A percentile compares a stretch with the other conserved stretches of the same genome.
Evolutionary conservation across 2,797 vertebrate genomes (phyloP).

Genomic region (Gastrophryne carolinensis): DNA sequence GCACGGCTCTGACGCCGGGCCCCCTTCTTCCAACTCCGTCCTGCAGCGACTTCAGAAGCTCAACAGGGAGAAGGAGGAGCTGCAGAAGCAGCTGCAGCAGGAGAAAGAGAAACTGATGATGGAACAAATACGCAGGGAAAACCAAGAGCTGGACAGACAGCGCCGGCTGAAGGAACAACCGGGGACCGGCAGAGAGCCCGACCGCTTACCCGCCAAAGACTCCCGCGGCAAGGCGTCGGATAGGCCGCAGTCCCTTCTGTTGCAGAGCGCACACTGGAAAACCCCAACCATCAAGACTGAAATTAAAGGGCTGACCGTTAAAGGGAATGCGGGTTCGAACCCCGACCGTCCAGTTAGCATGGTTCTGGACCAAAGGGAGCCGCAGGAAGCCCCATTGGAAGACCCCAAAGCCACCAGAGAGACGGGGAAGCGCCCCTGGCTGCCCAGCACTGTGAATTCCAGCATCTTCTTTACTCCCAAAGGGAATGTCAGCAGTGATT

Average conservation of each 20-base stretch:
- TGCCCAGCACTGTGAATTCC: conserved; percentile 38
- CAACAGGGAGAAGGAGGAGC: conserved; percentile 85
- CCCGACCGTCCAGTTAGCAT: conserved; percentile 69
- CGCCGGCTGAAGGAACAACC: conserved; percentile 76
- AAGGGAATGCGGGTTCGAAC: conserved; percentile 62
- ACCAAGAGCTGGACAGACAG: conserved; percentile 79
- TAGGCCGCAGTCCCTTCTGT: conserved; percentile 72
- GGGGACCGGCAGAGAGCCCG: conserved; percentile 66
- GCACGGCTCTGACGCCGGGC: conserved; percentile 54
- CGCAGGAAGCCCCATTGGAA: background rate
- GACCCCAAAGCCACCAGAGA: background rate
- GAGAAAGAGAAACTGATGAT: conserved; percentile 90
- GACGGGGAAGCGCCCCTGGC: conserved; percentile 33
- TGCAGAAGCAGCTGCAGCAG: conserved; percentile 82
- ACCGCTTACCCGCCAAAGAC: conserved; percentile 55
- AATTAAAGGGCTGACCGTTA: conserved; percentile 63
- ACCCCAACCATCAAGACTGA: conserved; percentile 23
- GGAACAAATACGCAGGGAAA: conserved; percentile 87
- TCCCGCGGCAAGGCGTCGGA: conserved; percentile 60
- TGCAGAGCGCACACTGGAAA: background rate
- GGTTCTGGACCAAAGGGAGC: conserved; percentile 58
- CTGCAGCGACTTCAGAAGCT: conserved; percentile 79
- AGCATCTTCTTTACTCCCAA: conserved; percentile 47
- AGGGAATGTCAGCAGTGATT: conserved; percentile 30
- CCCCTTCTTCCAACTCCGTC: conserved; percentile 62